phyloP scores from a whole-genome alignment of 1,140 invertebrate genomes.

The Notospermus geniculatus region DNA sequence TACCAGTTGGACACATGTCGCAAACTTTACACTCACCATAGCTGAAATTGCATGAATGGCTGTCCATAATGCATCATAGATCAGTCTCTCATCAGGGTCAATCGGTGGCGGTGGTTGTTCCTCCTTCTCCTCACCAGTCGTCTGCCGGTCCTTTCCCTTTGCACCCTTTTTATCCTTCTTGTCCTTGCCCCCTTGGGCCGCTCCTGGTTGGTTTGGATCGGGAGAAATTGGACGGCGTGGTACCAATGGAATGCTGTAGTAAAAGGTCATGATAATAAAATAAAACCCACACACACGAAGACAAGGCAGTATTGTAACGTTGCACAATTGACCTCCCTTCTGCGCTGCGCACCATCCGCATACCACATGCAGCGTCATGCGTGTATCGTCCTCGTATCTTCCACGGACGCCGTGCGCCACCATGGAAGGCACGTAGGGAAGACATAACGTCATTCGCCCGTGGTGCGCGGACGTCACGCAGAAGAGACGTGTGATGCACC shows the following conservation, averaged over 20 bases:
- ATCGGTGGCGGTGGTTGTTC: constrained; percentile 44
- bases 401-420: no score
- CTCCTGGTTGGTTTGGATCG: constrained; percentile 35
- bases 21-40: no score
- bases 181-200: constrained; percentile 35
- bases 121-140: constrained; percentile 27
- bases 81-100: constrained; percentile 51
- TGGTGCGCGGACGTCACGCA: no score
- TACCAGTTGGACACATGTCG: no score
- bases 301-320: not conserved
- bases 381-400: no score
- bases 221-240: constrained; percentile 44
- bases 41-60: constrained; percentile 30
- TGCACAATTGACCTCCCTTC: no score
- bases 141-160: constrained; percentile 31
- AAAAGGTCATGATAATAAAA: not conserved
- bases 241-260: constrained; percentile 47
- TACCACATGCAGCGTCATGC: no score
- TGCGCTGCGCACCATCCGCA: no score
- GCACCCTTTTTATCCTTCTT: constrained; percentile 42
- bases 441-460: no score
- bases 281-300: not conserved
- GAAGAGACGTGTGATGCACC: no score
- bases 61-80: constrained; percentile 44
- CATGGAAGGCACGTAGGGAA: no score